Evolutionary conservation across 2,113 vertebrate genomes (phyloP).

Genomic region (Cyprinodon variegatus): DNA sequence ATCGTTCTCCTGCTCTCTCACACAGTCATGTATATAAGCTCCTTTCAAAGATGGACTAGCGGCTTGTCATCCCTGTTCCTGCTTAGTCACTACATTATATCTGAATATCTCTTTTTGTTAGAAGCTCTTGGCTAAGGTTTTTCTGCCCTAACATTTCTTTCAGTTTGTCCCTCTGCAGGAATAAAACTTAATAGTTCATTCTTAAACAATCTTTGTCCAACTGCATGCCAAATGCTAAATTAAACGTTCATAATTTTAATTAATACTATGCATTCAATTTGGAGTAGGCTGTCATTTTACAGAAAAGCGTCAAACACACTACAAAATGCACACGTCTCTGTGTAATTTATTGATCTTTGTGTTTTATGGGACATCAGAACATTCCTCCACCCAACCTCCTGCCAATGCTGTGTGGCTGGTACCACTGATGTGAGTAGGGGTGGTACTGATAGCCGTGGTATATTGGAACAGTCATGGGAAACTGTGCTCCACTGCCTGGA

Average conservation of each 20-base stretch:
- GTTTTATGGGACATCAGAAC: conserved; percentile 40
- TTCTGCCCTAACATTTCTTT: background rate
- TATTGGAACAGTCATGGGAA: conserved; percentile 56
- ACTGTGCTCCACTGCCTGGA: conserved; percentile 42
- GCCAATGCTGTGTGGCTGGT: conserved; percentile 71
- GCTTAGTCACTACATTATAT: background rate
- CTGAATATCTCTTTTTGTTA: background rate
- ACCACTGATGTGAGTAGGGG: conserved; percentile 74
- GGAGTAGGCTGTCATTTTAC: background rate
- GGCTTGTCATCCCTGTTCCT: background rate
- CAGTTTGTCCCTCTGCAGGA: background rate
- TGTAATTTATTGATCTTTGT: background rate
- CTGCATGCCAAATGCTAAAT: no score
- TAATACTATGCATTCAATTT: no score
- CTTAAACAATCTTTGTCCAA: no score
- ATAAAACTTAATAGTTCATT: background rate
- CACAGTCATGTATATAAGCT: no score
- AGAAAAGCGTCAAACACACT: background rate
- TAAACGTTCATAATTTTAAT: no score
- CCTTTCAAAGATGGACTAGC: background rate
- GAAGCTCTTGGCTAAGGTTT: background rate
- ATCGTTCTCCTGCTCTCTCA: background rate
- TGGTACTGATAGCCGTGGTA: conserved; percentile 75
- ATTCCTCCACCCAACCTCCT: conserved; percentile 47
- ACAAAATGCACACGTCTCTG: background rate